Evolutionary conservation across 2,113 vertebrate species (phyloP).

Genomic region (Sardina pilchardus): DNA sequence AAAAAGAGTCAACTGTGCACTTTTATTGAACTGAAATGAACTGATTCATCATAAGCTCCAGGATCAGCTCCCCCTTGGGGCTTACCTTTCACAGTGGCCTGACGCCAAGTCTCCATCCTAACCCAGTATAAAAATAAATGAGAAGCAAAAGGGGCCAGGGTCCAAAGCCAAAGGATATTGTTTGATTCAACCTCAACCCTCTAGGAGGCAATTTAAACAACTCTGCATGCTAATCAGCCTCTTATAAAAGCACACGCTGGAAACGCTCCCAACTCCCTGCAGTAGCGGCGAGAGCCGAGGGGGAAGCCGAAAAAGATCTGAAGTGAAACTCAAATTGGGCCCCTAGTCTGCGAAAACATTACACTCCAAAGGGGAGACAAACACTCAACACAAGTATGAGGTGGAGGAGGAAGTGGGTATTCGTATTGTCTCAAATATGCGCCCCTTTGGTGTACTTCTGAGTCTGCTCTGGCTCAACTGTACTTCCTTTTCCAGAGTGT

Average conservation of each 20-base stretch:
- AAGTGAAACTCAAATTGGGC: conserved; percentile 41
- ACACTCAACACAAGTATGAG: conserved; percentile 27
- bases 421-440: neutral
- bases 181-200: conserved; percentile 69
- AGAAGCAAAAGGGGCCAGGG: conserved; percentile 65
- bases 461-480: neutral
- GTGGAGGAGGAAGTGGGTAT: conserved; percentile 44
- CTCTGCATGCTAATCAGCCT: conserved; percentile 69
- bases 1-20: conserved; percentile 52
- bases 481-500: neutral
- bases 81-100: conserved; percentile 52
- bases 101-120: conserved; percentile 59
- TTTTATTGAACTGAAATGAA: conserved; percentile 68
- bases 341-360: conserved; percentile 48
- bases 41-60: conserved; percentile 67
- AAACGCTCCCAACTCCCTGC: conserved; percentile 44
- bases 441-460: neutral
- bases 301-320: conserved; percentile 48
- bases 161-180: conserved; percentile 70
- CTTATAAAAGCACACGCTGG: conserved; percentile 60
- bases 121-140: conserved; percentile 73
- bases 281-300: conserved; percentile 51
- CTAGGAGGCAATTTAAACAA: conserved; percentile 73
- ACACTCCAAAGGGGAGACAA: conserved; percentile 41
- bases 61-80: conserved; percentile 54